Percentiles rank a stretch among this genome's conserved stretches.
Evolutionary conservation across 2,797 vertebrate species (phyloP).

Genomic region (Chelon auratus): DNA sequence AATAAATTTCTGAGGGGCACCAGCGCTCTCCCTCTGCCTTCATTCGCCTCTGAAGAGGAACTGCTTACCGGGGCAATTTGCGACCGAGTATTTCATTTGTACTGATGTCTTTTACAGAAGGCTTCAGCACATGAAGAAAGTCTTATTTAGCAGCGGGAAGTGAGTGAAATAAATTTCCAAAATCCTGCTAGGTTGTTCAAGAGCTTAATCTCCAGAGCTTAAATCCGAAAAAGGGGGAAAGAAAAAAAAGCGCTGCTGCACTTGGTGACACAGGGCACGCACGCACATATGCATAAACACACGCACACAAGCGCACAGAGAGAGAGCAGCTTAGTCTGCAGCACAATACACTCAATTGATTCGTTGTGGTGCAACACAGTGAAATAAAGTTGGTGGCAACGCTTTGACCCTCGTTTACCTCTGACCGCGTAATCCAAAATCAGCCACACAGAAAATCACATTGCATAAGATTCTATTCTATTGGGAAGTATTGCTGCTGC

Average conservation of each 20-base stretch:
- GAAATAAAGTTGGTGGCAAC: constrained; percentile 24
- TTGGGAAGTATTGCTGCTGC: constrained; percentile 34
- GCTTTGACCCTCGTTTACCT: constrained; percentile 40
- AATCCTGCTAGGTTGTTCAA: constrained; percentile 5
- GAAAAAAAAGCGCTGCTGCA: background rate
- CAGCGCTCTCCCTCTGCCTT: background rate
- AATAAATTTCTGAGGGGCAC: constrained; percentile 18
- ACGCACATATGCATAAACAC: too few species aligned
- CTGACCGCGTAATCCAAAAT: constrained; percentile 53
- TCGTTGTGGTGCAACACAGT: constrained; percentile 21
- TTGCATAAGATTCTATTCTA: constrained; percentile 56
- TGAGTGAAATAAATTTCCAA: background rate
- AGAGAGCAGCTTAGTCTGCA: background rate
- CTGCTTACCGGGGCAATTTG: constrained; percentile 19
- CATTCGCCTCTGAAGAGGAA: constrained; percentile 25
- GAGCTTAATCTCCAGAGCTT: background rate
- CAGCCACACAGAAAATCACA: constrained; percentile 47
- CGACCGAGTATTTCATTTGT: constrained; percentile 12
- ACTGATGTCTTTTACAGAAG: constrained; percentile 20
- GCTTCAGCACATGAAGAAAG: background rate
- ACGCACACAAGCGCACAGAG: background rate
- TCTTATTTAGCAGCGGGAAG: background rate
- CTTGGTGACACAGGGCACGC: background rate
- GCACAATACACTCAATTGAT: constrained; percentile 8
- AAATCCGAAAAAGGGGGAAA: too few species aligned